phyloP scores from a whole-genome alignment of 1,140 invertebrate species.

The Asobara japonica region DNA sequence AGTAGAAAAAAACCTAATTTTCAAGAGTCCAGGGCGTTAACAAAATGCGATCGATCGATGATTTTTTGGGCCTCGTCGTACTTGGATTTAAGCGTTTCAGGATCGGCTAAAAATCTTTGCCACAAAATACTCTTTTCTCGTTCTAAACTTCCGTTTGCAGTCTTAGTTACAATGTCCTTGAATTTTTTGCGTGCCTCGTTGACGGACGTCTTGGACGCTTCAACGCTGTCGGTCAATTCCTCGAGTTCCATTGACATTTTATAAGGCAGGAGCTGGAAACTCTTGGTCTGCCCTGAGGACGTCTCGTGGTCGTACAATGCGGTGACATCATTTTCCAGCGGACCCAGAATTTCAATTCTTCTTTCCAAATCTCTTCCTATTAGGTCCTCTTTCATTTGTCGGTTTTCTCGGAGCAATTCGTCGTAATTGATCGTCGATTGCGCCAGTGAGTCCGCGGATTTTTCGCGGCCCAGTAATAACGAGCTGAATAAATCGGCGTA shows the following conservation, averaged over 20 bases:
- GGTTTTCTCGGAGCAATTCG: slow-evolving; percentile 41
- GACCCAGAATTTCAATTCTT: slow-evolving; percentile 25
- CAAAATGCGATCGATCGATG: slow-evolving; percentile 36
- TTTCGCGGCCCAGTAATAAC: slow-evolving; percentile 44
- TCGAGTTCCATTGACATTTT: slow-evolving; percentile 39
- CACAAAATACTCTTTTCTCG: slow-evolving; percentile 52
- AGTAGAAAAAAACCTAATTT: background rate
- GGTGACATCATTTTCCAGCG: slow-evolving; percentile 37
- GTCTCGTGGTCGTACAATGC: slow-evolving; percentile 39
- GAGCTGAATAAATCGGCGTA: slow-evolving; percentile 54
- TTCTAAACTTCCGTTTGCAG: slow-evolving; percentile 40
- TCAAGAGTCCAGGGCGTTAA: background rate
- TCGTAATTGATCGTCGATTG: slow-evolving; percentile 44
- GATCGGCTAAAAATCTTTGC: slow-evolving; percentile 52
- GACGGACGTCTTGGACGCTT: slow-evolving; percentile 42
- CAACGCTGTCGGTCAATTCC: slow-evolving; percentile 35
- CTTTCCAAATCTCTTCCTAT: slow-evolving; percentile 10
- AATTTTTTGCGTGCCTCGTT: slow-evolving; percentile 47
- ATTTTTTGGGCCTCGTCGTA: slow-evolving; percentile 45
- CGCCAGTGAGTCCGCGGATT: slow-evolving; percentile 36
- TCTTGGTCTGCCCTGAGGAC: slow-evolving; percentile 46
- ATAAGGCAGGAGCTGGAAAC: slow-evolving; percentile 42
- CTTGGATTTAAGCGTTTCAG: slow-evolving; percentile 47
- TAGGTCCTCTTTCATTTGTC: slow-evolving; percentile 33
- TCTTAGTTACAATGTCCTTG: slow-evolving; percentile 51